Evolutionary conservation across 2,797 vertebrate genomes (phyloP), one percentile per base, ranked within the genome.

Genomic region (Liparis tanakae): DNA sequence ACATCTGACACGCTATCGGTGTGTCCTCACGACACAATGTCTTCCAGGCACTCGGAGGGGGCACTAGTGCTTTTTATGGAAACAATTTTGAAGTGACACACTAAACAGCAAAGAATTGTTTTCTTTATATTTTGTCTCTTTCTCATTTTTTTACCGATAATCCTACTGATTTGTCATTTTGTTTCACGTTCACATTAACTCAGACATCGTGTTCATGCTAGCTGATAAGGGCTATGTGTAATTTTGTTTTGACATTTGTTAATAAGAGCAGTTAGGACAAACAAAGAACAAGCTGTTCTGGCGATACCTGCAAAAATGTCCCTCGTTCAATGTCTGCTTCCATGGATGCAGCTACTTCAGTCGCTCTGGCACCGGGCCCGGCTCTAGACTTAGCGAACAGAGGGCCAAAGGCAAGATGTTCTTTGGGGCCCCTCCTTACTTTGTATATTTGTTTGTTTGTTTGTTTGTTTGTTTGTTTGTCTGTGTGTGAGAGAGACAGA

Each of bases 11-110:
- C 25, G 25, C 25, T 30, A 18, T 25, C 62, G 33, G 39, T 36
- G 33, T 59, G 55, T 64, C 33, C n/a, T 39, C 39, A 30, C 54
- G 41, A 55, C 69, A 65, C 30, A 41, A 53, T 43, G 18, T 37
- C 66, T 56, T 36, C 51, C 10, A 44, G 7, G 20, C 44, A 12
- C 22, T 30, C 9, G 25, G 25, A 30, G 10, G 13, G 20, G 50
- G 22, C 20, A 22, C 50, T 1, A 7, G 1, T 50, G n/a, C n/a
- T 20, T n/a, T 20, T n/a, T 10, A n/a, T 12, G 50, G n/a, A 22
- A 56, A 57, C n/a, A 30, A 8, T 33, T 57, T n/a, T n/a, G n/a
- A n/a, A n/a, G 15, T 30, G 8, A 34, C 25, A 34, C 17, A 15
- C 30, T 17, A 34, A 55, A 33, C 30, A 2, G 53, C 53, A 25